Evolutionary conservation across 2,888 invertebrate species (phyloP).

Genomic region (Plagiodera versicolora): DNA sequence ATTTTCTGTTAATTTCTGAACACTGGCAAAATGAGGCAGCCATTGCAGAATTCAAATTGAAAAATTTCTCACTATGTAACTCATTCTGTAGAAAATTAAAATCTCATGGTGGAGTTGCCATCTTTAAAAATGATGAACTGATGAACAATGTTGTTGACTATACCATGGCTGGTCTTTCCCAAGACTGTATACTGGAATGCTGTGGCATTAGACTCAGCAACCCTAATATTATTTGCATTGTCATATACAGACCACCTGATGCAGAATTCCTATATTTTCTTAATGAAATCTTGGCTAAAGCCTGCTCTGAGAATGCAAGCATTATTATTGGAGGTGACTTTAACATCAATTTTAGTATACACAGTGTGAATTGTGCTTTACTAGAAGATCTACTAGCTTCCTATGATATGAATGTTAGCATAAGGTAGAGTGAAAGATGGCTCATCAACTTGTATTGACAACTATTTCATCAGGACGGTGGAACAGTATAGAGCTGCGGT

Average conservation of each 20-base stretch:
- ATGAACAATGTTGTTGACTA: not conserved
- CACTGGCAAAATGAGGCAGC: not conserved
- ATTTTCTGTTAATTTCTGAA: slow-evolving; percentile 1
- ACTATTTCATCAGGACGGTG: too few species aligned
- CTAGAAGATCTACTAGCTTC: not conserved
- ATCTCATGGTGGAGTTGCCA: slow-evolving; percentile 1
- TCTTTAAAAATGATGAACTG: not conserved
- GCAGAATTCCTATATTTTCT: not conserved
- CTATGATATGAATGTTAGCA: not conserved
- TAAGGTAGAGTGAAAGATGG: too few species aligned
- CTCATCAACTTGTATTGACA: too few species aligned
- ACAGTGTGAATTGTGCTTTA: not conserved
- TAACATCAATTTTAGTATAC: not conserved
- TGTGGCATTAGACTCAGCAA: slow-evolving; percentile 1
- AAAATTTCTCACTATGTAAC: not conserved
- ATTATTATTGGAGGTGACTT: slow-evolving; percentile 1
- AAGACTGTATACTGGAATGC: not conserved
- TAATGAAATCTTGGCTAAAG: not conserved
- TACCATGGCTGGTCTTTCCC: not conserved
- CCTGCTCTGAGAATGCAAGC: not conserved
- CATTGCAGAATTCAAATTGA: not conserved
- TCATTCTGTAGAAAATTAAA: not conserved
- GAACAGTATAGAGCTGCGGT: too few species aligned
- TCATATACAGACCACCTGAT: not conserved
- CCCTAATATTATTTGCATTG: slow-evolving; percentile 3